A percentile compares a stretch with the other conserved stretches of the same genome.
Conservation (phyloP, 2,797 vertebrate species). For the Catharus ustulatus region DNA sequence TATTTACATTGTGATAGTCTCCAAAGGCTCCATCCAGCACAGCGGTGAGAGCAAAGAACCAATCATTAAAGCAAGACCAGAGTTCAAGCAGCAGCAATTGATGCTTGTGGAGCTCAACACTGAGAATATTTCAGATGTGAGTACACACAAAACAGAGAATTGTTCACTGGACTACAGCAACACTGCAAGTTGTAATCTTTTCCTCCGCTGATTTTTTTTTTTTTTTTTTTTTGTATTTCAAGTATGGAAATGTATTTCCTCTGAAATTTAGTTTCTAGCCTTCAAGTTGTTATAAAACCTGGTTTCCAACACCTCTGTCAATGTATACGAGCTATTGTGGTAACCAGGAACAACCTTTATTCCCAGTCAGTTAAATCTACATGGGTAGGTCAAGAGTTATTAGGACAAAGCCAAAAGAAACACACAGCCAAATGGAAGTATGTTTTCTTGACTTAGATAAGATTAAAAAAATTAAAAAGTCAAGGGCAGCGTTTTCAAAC, state of each 20-base stretch:
- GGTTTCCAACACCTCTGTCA: not conserved
- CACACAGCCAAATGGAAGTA: not conserved
- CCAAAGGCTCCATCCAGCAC: not conserved
- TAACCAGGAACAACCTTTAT: not conserved
- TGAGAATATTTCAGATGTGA: not conserved
- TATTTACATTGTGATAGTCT: constrained; percentile 53
- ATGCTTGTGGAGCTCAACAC: not conserved
- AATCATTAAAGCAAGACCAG: not conserved
- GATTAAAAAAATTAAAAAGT: not conserved
- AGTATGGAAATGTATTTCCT: not conserved
- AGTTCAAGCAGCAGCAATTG: not conserved
- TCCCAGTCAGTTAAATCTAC: not conserved
- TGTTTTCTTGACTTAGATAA: not conserved
- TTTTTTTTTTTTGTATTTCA: not conserved
- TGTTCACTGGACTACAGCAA: not conserved
- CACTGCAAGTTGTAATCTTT: not conserved
- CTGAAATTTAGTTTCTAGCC: not conserved
- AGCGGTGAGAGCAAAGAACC: not conserved
- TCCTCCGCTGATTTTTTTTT: not conserved
- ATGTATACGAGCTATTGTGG: not conserved
- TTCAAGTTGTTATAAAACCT: not conserved
- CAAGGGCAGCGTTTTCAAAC: not conserved
- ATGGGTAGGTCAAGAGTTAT: not conserved
- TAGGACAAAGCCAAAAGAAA: not conserved
- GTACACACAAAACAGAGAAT: not conserved